Percentiles rank a stretch among this genome's conserved stretches.
These are phyloP conservation scores for Phoenicopterus ruber DNA, from an alignment of 2,113 vertebrate genomes.

Conservation along the genomic window DNA sequence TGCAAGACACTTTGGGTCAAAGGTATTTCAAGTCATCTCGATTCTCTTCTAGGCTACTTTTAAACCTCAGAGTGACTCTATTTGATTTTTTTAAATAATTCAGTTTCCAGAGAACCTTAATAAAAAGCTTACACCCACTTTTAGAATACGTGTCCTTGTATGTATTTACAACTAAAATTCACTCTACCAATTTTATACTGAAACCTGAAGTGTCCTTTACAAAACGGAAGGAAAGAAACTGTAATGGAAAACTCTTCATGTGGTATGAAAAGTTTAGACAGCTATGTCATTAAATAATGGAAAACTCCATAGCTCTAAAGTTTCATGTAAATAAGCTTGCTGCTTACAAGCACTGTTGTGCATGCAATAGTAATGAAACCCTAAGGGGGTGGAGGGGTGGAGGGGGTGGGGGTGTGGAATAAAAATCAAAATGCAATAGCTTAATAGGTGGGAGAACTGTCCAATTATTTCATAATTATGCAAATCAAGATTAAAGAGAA, in stretches of 20 bases:
- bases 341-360: neutral
- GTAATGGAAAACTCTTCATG: slow-evolving; percentile 37
- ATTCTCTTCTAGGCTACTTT: neutral
- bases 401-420: too few relatives aligned
- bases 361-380: slow-evolving; percentile 28
- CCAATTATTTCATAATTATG: neutral
- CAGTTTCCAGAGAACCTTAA: neutral
- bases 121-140: neutral
- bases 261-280: slow-evolving; percentile 49
- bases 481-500: neutral
- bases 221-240: slow-evolving; percentile 19
- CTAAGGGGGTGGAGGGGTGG: too few relatives aligned
- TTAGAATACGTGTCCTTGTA: neutral
- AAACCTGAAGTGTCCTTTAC: neutral
- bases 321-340: slow-evolving; percentile 43
- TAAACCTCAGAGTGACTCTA: slow-evolving; percentile 18
- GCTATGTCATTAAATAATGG: slow-evolving; percentile 46
- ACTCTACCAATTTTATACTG: neutral
- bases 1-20: neutral
- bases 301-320: slow-evolving; percentile 20
- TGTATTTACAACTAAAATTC: neutral
- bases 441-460: neutral
- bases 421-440: neutral
- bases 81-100: slow-evolving; percentile 28
- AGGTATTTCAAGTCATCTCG: neutral